Conservation (phyloP, 2,113 vertebrate genomes). For the Tenebrosternarchus preto region DNA sequence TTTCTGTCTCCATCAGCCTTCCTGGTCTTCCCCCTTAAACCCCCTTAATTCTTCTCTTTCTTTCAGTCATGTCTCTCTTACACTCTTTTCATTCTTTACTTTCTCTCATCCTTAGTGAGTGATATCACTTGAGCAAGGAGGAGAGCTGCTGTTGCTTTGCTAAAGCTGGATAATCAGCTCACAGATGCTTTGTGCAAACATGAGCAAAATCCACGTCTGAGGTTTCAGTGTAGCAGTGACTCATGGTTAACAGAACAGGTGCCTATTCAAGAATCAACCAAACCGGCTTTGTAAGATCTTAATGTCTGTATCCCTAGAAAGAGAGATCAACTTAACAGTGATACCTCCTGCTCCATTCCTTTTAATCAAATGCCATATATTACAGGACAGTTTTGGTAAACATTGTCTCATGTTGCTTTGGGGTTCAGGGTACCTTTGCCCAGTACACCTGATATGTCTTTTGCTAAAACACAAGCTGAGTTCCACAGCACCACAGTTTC, state of each 20-base stretch:
- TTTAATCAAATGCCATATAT: too few species aligned
- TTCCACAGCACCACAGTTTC: too few species aligned
- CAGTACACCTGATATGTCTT: too few species aligned
- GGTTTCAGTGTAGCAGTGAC: conserved; percentile 22
- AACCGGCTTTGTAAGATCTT: background rate
- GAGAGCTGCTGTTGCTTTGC: conserved; percentile 59
- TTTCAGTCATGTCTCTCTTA: conserved; percentile 26
- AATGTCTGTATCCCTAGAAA: background rate
- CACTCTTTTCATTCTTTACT: conserved; percentile 26
- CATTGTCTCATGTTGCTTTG: too few species aligned
- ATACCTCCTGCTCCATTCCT: background rate
- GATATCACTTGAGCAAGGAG: conserved; percentile 17
- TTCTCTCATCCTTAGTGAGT: conserved; percentile 17
- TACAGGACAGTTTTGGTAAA: too few species aligned
- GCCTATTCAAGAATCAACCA: conserved; percentile 12
- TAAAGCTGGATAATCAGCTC: conserved; percentile 71
- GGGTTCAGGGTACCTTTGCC: too few species aligned
- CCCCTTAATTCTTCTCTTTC: too few species aligned
- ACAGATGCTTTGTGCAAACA: conserved; percentile 66
- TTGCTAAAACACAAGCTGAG: too few species aligned
- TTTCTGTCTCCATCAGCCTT: too few species aligned
- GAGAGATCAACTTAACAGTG: background rate
- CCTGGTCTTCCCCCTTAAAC: too few species aligned
- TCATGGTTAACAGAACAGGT: conserved; percentile 9
- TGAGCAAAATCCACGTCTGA: conserved; percentile 59